phyloP scores from a whole-genome alignment of 2,113 vertebrate genomes.

The Naja naja region DNA sequence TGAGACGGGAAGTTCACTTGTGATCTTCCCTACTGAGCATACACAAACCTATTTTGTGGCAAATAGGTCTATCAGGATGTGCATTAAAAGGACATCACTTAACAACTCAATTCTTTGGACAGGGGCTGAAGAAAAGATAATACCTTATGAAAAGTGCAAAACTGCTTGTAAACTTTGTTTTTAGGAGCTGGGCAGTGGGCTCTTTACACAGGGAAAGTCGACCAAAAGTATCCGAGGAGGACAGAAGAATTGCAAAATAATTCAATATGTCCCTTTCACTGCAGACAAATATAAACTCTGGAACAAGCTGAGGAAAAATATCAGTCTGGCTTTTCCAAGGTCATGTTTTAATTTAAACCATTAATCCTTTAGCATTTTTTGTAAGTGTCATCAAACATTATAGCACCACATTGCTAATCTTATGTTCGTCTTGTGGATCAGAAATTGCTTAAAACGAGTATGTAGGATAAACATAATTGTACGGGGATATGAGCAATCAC shows the following conservation, averaged over 20 bases:
- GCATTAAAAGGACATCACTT: accelerated
- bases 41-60: background rate
- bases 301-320: background rate
- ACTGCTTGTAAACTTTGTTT: background rate
- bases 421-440: background rate
- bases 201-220: background rate
- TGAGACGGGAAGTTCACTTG: too few relatives aligned
- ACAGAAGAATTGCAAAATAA: background rate
- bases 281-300: background rate
- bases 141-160: background rate
- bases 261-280: background rate
- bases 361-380: background rate
- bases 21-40: background rate
- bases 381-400: background rate
- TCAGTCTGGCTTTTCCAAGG: background rate
- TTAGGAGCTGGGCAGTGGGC: background rate
- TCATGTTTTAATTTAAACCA: background rate
- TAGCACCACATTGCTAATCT: background rate
- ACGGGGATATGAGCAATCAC: background rate
- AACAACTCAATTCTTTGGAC: background rate
- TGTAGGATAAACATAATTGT: background rate
- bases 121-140: too few relatives aligned
- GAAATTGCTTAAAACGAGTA: background rate
- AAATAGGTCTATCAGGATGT: background rate
- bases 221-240: background rate